Conservation (phyloP, 2,888 invertebrate genomes). For the Cephus pulcher region DNA sequence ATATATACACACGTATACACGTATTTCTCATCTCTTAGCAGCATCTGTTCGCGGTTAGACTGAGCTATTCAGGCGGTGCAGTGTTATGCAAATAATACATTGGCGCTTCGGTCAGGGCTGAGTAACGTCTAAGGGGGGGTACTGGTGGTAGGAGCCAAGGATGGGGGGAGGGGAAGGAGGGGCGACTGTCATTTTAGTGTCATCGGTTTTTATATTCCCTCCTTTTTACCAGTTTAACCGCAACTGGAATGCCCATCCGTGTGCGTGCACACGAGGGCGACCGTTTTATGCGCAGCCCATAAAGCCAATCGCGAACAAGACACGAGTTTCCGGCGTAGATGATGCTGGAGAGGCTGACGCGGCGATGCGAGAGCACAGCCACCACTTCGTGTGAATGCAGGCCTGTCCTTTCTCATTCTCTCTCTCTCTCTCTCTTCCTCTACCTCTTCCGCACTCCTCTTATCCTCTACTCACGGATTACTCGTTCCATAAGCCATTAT, state of each 20-base stretch:
- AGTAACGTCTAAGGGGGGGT: neutral
- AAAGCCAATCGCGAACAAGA: slow-evolving; percentile 4
- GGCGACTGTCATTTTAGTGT: neutral
- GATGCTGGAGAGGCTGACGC: neutral
- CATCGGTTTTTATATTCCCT: neutral
- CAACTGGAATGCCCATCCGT: neutral
- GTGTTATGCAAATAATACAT: neutral
- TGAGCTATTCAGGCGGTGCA: neutral
- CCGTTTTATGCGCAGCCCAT: neutral
- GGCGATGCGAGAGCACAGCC: neutral
- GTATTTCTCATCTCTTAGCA: neutral
- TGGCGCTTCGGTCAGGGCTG: neutral
- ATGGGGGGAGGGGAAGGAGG: slow-evolving; percentile 10
- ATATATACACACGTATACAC: neutral
- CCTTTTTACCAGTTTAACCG: neutral
- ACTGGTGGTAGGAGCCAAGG: slow-evolving; percentile 21
- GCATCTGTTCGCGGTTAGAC: neutral
- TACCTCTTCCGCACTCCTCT: neutral
- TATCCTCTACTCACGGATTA: slow-evolving; percentile 24
- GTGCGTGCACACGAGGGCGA: neutral
- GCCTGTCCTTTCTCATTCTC: neutral
- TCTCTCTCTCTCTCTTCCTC: neutral
- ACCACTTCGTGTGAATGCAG: neutral
- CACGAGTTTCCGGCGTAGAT: slow-evolving; percentile 6
- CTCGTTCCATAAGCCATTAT: slow-evolving; percentile 39